Conservation (phyloP, 2,113 vertebrate genomes). For the Gallinago paraguaiae region DNA sequence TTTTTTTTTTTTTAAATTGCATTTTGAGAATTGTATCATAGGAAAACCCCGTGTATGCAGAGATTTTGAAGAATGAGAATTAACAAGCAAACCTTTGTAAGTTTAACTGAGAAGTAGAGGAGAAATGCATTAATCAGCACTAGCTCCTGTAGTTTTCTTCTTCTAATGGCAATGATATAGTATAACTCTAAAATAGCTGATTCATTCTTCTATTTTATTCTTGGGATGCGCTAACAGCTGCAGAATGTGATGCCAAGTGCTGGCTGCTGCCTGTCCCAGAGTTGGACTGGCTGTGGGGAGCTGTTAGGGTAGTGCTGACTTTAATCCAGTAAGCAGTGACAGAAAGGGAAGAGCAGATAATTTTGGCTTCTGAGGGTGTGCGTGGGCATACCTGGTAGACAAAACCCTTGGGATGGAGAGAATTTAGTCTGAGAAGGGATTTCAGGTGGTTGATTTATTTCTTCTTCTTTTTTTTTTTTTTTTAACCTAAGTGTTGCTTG, state of each 20-base stretch:
- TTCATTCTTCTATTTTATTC: background rate
- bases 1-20: background rate
- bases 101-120: background rate
- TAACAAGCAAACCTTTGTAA: background rate
- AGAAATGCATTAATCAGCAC: background rate
- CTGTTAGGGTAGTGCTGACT: background rate
- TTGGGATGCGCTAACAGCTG: background rate
- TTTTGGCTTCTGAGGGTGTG: background rate
- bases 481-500: accelerated
- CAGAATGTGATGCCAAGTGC: background rate
- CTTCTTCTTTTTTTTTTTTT: background rate
- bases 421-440: background rate
- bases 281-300: background rate
- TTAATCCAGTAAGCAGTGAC: background rate
- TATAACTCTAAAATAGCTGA: background rate
- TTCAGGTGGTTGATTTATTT: background rate
- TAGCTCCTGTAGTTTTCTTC: background rate
- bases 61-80: background rate
- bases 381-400: background rate
- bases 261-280: background rate
- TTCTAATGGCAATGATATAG: background rate
- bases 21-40: background rate
- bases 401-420: background rate
- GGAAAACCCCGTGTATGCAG: background rate
- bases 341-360: background rate